These are phyloP conservation scores for Panagrolaimus sp. DNA, from an alignment of 1,140 invertebrate species.

Conservation along the genomic window DNA sequence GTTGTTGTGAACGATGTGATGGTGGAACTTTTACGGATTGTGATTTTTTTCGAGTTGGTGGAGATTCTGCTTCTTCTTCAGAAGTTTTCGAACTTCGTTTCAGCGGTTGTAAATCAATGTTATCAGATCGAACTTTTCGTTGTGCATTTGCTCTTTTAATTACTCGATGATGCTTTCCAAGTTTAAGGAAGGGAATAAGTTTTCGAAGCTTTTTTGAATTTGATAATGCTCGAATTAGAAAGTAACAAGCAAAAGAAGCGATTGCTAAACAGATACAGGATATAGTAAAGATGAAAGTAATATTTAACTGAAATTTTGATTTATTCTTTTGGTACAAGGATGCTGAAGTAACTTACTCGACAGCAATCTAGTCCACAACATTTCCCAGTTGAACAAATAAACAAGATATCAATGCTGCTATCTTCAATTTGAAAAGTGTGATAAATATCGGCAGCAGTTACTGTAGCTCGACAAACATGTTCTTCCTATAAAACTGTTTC, in stretches of 20 bases:
- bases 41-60: background rate
- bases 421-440: slow-evolving; percentile 2
- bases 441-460: background rate
- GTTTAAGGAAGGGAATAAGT: background rate
- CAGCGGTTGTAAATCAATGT: background rate
- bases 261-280: background rate
- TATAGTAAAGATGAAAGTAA: background rate
- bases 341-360: background rate
- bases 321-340: too few relatives aligned
- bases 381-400: background rate
- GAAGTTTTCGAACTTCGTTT: background rate
- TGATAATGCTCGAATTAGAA: background rate
- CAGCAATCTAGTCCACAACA: slow-evolving; percentile 7
- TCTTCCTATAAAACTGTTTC: too few relatives aligned
- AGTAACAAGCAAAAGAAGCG: background rate
- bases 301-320: background rate
- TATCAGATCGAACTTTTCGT: background rate
- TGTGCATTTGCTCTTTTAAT: background rate
- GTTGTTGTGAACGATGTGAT: too few relatives aligned
- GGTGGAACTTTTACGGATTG: too few relatives aligned
- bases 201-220: background rate
- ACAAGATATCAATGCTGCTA: background rate
- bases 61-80: background rate
- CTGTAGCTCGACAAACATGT: background rate
- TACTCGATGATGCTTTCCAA: background rate